Conservation (phyloP, 2,888 invertebrate genomes). For the Caenorhabditis afra region DNA sequence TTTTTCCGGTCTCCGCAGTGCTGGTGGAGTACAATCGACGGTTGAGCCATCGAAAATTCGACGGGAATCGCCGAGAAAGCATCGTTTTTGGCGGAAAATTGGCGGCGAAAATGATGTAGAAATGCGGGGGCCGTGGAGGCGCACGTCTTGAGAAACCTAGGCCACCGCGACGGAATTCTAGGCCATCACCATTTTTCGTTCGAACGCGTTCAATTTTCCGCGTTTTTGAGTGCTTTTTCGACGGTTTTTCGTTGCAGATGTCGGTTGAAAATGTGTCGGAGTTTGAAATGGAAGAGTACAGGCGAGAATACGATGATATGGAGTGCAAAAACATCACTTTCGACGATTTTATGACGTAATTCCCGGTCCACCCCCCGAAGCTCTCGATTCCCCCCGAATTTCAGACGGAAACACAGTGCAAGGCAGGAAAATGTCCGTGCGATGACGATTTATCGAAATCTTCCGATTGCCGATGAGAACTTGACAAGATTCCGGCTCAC, state of each 20-base stretch:
- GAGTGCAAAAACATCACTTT: conserved; percentile 37
- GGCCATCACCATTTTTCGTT: neutral
- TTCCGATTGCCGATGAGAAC: no score
- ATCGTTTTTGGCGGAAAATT: conserved; percentile 15
- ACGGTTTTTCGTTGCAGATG: neutral
- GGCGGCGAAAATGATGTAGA: neutral
- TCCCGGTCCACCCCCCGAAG: neutral
- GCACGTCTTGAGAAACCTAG: conserved; percentile 1
- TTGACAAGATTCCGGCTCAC: no score
- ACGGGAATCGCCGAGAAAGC: conserved; percentile 36
- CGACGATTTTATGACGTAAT: conserved; percentile 7
- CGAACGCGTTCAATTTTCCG: no score
- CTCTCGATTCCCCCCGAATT: neutral
- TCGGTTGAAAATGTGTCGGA: neutral
- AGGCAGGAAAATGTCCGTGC: neutral
- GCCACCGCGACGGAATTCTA: conserved; percentile 11
- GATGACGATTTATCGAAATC: no score
- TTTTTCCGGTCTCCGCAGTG: conserved; percentile 34
- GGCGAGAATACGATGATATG: neutral
- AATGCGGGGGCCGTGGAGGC: conserved; percentile 15
- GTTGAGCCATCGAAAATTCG: conserved; percentile 26
- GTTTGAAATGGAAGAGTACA: neutral
- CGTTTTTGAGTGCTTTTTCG: neutral
- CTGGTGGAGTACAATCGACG: conserved; percentile 28
- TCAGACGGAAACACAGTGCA: neutral